phyloP scores from a whole-genome alignment of 1,140 invertebrate species.

The Aphaenogaster floridana region DNA sequence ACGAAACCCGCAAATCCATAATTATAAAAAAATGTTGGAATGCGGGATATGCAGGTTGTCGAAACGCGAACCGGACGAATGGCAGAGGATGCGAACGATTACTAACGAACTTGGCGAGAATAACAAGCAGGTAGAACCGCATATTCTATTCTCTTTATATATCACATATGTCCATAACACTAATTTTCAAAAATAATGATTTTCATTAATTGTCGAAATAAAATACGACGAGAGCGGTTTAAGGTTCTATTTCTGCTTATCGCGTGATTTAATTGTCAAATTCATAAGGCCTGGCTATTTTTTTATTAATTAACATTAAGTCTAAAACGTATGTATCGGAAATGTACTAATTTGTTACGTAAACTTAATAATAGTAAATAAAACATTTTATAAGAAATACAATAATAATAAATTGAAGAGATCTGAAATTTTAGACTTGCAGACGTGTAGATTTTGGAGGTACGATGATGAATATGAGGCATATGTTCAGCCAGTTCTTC shows the following conservation, averaged over 20 bases:
- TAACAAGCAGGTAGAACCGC: background rate
- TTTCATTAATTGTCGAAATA: background rate
- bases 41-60: slow-evolving; percentile 9
- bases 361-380: background rate
- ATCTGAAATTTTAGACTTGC: background rate
- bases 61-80: background rate
- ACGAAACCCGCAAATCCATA: slow-evolving; percentile 20
- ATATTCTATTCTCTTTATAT: background rate
- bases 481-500: slow-evolving; percentile 26
- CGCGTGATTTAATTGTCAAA: background rate
- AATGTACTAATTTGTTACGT: background rate
- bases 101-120: slow-evolving; percentile 26
- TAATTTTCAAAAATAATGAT: slow-evolving; percentile 26
- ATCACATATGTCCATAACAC: background rate
- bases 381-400: background rate
- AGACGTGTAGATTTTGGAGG: background rate
- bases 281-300: background rate
- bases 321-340: background rate
- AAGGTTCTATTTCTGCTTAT: background rate
- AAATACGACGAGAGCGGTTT: background rate
- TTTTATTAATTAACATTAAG: background rate
- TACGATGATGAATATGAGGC: background rate
- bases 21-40: slow-evolving; percentile 60
- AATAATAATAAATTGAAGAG: slow-evolving; percentile 2
- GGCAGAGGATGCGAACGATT: slow-evolving; percentile 40